phyloP scores from a whole-genome alignment of 2,797 vertebrate species.

The Neomorphus geoffroyi region DNA sequence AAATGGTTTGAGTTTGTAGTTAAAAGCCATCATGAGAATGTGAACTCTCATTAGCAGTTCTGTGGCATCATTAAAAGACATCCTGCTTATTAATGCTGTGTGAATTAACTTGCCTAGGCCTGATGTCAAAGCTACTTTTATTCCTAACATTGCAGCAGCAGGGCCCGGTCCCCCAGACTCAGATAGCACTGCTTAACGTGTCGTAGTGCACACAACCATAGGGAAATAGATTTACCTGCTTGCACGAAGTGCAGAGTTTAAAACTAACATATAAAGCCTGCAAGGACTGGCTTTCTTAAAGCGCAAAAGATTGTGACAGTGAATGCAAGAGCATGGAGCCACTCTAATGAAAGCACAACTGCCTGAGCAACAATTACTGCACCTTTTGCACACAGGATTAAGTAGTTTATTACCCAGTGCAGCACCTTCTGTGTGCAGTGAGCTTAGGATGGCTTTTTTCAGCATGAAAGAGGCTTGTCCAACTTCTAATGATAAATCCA shows the following conservation, averaged over 20 bases:
- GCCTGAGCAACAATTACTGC: no score
- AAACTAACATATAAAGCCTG: background rate
- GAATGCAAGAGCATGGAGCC: no score
- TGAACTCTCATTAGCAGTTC: background rate
- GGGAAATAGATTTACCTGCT: background rate
- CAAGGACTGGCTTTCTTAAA: background rate
- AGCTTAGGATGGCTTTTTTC: no score
- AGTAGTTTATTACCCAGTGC: no score
- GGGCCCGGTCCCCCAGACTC: background rate
- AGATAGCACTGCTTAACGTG: background rate
- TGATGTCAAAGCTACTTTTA: background rate
- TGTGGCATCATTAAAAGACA: background rate
- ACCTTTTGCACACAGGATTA: no score
- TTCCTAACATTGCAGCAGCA: background rate
- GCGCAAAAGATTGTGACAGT: no score
- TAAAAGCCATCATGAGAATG: background rate
- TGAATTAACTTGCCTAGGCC: background rate
- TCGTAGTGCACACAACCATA: background rate
- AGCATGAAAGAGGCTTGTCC: no score
- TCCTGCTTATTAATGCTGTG: background rate
- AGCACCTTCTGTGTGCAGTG: no score
- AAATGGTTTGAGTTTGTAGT: background rate
- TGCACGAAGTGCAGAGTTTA: background rate
- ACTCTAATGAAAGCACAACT: no score
- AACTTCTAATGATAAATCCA: no score